Evolutionary conservation across 1,140 invertebrate species (phyloP).

Genomic region (Brachionus rotundiformis): DNA sequence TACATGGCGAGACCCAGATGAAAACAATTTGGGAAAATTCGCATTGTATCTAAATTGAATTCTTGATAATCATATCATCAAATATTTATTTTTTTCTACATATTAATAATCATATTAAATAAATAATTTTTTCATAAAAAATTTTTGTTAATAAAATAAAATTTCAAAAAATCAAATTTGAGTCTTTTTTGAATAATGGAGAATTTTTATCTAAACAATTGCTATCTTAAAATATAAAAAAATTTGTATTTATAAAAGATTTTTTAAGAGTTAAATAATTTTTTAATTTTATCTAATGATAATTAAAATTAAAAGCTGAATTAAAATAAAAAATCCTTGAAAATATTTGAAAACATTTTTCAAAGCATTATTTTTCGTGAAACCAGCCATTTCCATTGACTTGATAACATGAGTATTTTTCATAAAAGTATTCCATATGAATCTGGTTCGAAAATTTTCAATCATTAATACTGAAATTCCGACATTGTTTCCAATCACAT

Average conservation of each 20-base stretch:
- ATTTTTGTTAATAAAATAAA: too few relatives aligned
- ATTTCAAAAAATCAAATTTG: too few relatives aligned
- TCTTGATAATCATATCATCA: too few relatives aligned
- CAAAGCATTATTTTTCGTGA: not conserved
- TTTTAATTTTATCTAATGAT: too few relatives aligned
- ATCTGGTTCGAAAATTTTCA: not conserved
- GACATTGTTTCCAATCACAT: conserved; percentile 4
- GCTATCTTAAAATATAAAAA: too few relatives aligned
- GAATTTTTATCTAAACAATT: too few relatives aligned
- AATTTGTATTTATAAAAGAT: too few relatives aligned
- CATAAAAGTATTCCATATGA: conserved; percentile 31
- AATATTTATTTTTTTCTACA: not conserved
- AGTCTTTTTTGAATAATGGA: too few relatives aligned
- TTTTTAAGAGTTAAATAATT: too few relatives aligned
- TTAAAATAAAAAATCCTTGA: not conserved
- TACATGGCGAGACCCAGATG: not conserved
- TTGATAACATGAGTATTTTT: not conserved
- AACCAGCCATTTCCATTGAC: conserved; percentile 1
- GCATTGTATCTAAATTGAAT: not conserved
- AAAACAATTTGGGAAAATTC: not conserved
- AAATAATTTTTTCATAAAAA: too few relatives aligned
- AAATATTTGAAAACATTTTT: not conserved
- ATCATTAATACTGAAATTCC: not conserved
- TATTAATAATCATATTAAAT: too few relatives aligned
- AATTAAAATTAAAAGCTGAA: not conserved